Evolutionary conservation across 2,113 vertebrate species (phyloP).

Genomic region (Cacatua alba): DNA sequence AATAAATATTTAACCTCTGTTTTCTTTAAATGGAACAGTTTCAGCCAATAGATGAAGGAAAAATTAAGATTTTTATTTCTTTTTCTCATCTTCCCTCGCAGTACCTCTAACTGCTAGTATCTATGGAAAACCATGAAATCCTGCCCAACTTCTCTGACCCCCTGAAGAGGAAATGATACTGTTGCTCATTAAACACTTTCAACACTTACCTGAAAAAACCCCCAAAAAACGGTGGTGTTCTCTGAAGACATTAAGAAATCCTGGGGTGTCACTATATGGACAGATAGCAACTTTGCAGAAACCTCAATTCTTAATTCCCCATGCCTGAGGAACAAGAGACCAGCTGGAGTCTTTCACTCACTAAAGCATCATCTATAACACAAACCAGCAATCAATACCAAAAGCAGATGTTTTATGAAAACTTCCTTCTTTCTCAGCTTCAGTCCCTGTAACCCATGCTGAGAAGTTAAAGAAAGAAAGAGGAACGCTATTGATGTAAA

Average conservation of each 20-base stretch:
- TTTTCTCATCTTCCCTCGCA: neutral
- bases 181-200: neutral
- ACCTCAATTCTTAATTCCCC: conserved; percentile 13
- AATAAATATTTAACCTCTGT: neutral
- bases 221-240: neutral
- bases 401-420: conserved; percentile 58
- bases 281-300: neutral
- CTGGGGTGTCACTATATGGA: neutral
- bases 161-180: neutral
- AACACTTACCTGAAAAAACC: neutral
- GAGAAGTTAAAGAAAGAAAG: conserved; percentile 19
- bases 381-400: conserved; percentile 46
- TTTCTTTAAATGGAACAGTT: neutral
- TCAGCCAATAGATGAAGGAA: neutral
- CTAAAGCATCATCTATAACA: conserved; percentile 12
- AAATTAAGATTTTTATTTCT: neutral
- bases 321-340: neutral
- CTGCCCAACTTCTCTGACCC: neutral
- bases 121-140: neutral
- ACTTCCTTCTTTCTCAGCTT: conserved; percentile 49
- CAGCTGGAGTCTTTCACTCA: conserved; percentile 26
- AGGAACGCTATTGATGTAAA: conserved; percentile 15
- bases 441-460: neutral
- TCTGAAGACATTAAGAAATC: conserved; percentile 15
- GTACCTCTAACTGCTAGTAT: neutral